A percentile compares a stretch with the other conserved stretches of the same genome.
Evolutionary conservation across 2,113 vertebrate genomes (phyloP).

Genomic region (Lepus americanus): DNA sequence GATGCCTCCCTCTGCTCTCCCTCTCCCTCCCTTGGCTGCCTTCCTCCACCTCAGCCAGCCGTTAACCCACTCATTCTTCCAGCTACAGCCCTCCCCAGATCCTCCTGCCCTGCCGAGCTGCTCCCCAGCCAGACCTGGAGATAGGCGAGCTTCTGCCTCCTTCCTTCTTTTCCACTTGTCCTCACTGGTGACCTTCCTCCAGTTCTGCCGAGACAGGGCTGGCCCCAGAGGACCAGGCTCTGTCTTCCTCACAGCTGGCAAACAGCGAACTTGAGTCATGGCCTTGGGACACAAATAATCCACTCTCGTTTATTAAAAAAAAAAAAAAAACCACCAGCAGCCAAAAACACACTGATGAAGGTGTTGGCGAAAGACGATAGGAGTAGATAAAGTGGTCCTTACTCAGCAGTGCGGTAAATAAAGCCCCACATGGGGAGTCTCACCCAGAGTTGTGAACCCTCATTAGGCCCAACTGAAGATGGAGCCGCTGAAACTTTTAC

Average conservation of each 20-base stretch:
- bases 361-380: slow-evolving; percentile 42
- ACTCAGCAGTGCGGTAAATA: background rate
- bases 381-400: background rate
- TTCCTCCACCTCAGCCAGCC: background rate
- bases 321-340: background rate
- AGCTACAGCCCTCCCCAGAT: background rate
- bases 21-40: background rate
- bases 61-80: background rate
- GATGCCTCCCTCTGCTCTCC: background rate
- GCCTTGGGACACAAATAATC: slow-evolving; percentile 61
- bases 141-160: background rate
- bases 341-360: slow-evolving; percentile 57
- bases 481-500: background rate
- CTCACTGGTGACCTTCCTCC: background rate
- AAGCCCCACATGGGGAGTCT: background rate
- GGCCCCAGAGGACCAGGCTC: background rate
- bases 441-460: background rate
- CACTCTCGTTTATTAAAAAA: slow-evolving; percentile 49
- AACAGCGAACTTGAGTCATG: slow-evolving; percentile 5
- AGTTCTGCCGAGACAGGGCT: background rate
- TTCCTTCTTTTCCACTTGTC: background rate
- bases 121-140: background rate
- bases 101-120: background rate
- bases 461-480: background rate
- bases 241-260: slow-evolving; percentile 46